A percentile compares a stretch with the other conserved stretches of the same genome.
Conservation (phyloP, 2,888 invertebrate species). For the Apantesis nais region DNA sequence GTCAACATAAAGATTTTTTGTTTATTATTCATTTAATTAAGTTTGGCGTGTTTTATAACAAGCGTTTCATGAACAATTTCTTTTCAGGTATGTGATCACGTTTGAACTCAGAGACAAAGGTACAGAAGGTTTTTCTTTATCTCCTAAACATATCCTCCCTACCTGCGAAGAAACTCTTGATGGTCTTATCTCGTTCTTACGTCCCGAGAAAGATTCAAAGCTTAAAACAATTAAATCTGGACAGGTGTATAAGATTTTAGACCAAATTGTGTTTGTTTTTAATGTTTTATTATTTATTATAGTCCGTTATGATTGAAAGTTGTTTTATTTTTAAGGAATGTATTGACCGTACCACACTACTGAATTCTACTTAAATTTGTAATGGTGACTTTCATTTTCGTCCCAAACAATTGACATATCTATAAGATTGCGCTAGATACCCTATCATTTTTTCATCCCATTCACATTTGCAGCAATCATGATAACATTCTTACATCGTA, state of each 20-base stretch:
- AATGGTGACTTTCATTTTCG: too few species aligned
- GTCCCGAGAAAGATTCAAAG: slow-evolving; percentile 18
- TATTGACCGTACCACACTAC: too few species aligned
- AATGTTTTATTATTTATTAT: slow-evolving; percentile 62
- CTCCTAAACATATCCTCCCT: slow-evolving; percentile 86
- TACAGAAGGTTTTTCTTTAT: slow-evolving; percentile 88
- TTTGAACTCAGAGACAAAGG: slow-evolving; percentile 89
- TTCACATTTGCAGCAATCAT: too few species aligned
- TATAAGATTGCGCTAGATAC: too few species aligned
- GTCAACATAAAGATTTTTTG: background rate
- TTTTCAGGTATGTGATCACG: slow-evolving; percentile 84
- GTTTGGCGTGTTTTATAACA: background rate
- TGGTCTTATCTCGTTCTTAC: slow-evolving; percentile 66
- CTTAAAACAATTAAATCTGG: background rate
- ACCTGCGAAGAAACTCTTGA: slow-evolving; percentile 87
- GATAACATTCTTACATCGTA: too few species aligned
- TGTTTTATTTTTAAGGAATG: slow-evolving; percentile 9
- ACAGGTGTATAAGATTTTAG: slow-evolving; percentile 27
- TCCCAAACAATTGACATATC: too few species aligned
- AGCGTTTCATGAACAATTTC: background rate
- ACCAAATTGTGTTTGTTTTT: slow-evolving; percentile 50
- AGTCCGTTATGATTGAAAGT: slow-evolving; percentile 51
- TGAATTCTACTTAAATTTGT: too few species aligned
- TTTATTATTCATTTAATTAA: background rate
- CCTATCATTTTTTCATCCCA: too few species aligned